These are phyloP conservation scores for Amphipoea lucens DNA, from an alignment of 2,888 invertebrate species.

Conservation along the genomic window DNA sequence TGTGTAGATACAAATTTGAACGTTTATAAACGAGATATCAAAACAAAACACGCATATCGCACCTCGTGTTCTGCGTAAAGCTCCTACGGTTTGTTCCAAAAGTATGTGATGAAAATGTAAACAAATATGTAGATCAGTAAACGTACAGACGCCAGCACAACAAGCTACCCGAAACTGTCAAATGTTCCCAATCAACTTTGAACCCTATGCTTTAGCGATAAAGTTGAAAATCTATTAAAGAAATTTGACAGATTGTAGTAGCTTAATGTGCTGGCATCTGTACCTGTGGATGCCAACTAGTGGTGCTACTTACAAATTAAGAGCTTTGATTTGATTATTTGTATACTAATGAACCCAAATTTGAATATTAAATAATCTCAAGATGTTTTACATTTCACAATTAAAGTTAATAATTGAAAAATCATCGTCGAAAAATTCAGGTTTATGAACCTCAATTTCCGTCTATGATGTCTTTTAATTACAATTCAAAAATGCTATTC, in stretches of 20 bases:
- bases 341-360: not conserved
- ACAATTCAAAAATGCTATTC: not conserved
- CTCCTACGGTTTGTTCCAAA: not conserved
- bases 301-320: not conserved
- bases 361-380: not conserved
- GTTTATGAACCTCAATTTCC: not conserved
- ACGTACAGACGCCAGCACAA: no score
- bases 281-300: not conserved
- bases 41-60: not conserved
- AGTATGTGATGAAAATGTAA: not conserved
- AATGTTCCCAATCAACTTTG: no score
- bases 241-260: no score
- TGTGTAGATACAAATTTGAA: no score
- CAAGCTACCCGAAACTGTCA: no score
- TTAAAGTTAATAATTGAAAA: not conserved
- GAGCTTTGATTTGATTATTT: not conserved
- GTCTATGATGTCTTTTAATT: not conserved
- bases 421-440: not conserved
- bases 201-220: no score
- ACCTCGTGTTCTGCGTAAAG: not conserved
- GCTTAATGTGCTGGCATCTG: no score
- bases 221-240: no score
- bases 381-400: not conserved
- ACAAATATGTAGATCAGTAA: not conserved
- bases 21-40: not conserved